phyloP scores from a whole-genome alignment of 2,888 invertebrate species.

The Mesochorus sp. region DNA sequence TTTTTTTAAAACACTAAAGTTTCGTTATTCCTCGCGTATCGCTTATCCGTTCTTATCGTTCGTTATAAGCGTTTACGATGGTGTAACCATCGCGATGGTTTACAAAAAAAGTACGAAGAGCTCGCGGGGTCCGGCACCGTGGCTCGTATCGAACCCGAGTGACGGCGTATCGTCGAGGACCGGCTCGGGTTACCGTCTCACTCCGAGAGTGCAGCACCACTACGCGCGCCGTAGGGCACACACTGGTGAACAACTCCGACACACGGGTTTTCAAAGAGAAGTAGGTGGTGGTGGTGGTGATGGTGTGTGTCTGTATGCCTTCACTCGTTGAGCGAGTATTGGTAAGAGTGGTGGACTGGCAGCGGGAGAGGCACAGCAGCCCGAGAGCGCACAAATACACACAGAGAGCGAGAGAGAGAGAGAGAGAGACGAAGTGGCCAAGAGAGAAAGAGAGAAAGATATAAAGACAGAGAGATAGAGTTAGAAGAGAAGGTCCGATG shows the following conservation, averaged over 20 bases:
- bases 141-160: slow-evolving; percentile 65
- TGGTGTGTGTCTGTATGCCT: slow-evolving; percentile 38
- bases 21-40: too few relatives aligned
- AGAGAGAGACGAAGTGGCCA: slow-evolving; percentile 10
- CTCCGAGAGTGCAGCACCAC: slow-evolving; percentile 66
- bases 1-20: too few relatives aligned
- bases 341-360: slow-evolving; percentile 35
- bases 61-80: too few relatives aligned
- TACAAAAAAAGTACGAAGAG: slow-evolving; percentile 13
- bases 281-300: slow-evolving; percentile 35
- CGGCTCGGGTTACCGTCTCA: slow-evolving; percentile 65
- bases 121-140: slow-evolving; percentile 61
- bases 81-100: not conserved
- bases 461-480: slow-evolving; percentile 16
- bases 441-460: slow-evolving; percentile 19
- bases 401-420: slow-evolving; percentile 33
- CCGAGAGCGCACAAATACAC: slow-evolving; percentile 36
- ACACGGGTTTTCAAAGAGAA: slow-evolving; percentile 62
- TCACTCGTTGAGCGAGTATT: not conserved
- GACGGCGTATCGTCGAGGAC: slow-evolving; percentile 65
- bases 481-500: slow-evolving; percentile 42
- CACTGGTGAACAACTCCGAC: slow-evolving; percentile 60
- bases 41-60: too few relatives aligned
- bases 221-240: slow-evolving; percentile 65
- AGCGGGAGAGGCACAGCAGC: slow-evolving; percentile 50